Base-by-base conservation (phyloP, 1,140 invertebrate species). In the Drosophila ogumai region DNA sequence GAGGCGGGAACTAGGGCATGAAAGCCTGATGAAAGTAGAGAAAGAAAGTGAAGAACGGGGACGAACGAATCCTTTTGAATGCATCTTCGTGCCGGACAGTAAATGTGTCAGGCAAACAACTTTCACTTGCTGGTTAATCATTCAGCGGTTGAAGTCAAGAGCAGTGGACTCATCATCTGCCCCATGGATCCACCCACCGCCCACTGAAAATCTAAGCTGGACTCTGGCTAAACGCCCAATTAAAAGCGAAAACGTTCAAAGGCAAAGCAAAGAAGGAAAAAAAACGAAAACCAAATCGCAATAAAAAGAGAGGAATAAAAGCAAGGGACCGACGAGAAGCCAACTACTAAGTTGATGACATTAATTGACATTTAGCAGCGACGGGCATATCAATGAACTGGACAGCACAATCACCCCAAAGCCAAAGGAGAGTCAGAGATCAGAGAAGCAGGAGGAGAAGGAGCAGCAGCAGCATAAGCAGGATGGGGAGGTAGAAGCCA, bases 321-420 rank as follows among this genome's bases (percentile, higher is more conserved):
- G 73, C 76, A 85, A 71, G 19, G 66, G 28, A 46, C 28, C 17
- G 44, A 50, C 31, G 44, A 72, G 43, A 69, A 59, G 67, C 52
- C 69, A 73, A 59, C 69, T 73, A 72, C 68, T 72, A 72, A 73
- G 86, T 85, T 85, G 85, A 90, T 90, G 85, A 90, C 85, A 90
- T 90, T 90, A 90, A 90, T 90, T 90, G 85, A 90, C 85, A 90
- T 90, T 90, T 90, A 90, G 85, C 85, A 73, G 85, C 78, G 81
- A 85, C 85, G 85, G 76, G 85, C 85, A 88, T 88, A 90, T 88
- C 85, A 88, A 90, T 90, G 78, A 67, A 69, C 81, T 67, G 85
- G 85, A 88, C 84, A 88, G 84, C 84, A 90, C 84, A 90, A 88
- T 90, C 84, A 88, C 76, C 84, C 73, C 84, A 82, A 75, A 59